These are phyloP conservation scores for Sorex fumeus DNA, from an alignment of 2,113 vertebrate genomes.

Conservation along the genomic window DNA sequence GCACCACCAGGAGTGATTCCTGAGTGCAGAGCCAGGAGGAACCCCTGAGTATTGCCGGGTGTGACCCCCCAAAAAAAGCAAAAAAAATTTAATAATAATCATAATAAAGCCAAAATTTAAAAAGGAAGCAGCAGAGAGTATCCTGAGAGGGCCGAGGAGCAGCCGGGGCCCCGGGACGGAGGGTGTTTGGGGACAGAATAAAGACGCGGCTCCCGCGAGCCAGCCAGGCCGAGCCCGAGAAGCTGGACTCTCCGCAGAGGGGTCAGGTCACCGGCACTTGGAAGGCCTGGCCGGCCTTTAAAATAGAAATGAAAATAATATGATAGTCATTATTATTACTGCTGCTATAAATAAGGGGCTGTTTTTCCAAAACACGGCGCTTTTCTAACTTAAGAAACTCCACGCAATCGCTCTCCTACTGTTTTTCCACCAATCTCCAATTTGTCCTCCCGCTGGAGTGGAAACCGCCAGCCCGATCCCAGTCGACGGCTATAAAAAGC, in stretches of 20 bases:
- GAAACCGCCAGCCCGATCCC: constrained; percentile 46
- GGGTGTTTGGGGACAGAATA: not conserved
- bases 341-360: constrained; percentile 82
- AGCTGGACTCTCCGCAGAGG: not conserved
- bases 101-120: no score
- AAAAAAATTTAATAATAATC: no score
- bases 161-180: not conserved
- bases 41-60: no score
- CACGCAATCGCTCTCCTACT: not conserved
- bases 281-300: constrained; percentile 56
- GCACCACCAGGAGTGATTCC: no score
- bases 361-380: constrained; percentile 77
- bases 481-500: constrained; percentile 70
- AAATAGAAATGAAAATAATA: constrained; percentile 73
- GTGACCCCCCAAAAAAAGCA: no score
- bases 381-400: constrained; percentile 64
- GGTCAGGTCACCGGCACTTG: constrained; percentile 3
- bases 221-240: not conserved
- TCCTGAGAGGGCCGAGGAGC: not conserved
- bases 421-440: constrained; percentile 59
- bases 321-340: constrained; percentile 57
- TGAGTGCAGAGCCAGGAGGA: no score
- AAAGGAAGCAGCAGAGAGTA: no score
- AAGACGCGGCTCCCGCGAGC: not conserved
- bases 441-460: constrained; percentile 62